These are phyloP conservation scores for Entelurus aequoreus DNA, from an alignment of 2,113 vertebrate species.

Conservation along the genomic window DNA sequence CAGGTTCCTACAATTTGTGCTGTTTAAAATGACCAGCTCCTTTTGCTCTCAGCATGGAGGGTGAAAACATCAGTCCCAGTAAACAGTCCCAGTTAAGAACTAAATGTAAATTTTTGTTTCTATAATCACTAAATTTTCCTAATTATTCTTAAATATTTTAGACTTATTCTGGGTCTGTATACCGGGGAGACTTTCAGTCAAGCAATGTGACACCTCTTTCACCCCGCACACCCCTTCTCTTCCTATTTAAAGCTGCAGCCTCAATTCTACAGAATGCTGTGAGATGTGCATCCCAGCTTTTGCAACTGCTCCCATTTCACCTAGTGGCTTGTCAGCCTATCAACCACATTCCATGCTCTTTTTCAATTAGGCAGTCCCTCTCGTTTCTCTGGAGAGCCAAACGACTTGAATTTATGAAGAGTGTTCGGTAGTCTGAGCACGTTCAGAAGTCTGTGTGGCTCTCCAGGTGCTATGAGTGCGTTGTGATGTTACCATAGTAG, in stretches of 20 bases:
- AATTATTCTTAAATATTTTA: conserved; percentile 1
- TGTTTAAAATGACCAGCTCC: conserved; percentile 51
- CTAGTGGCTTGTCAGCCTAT: conserved; percentile 63
- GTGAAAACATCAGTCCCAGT: conserved; percentile 68
- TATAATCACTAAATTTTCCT: conserved; percentile 22
- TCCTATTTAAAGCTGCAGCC: conserved; percentile 69
- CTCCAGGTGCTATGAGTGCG: conserved; percentile 65
- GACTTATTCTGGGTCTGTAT: conserved; percentile 66
- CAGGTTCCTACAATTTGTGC: conserved; percentile 65
- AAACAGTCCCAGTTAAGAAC: conserved; percentile 67
- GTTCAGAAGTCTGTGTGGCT: conserved; percentile 46
- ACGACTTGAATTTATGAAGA: conserved; percentile 25
- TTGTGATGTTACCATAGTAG: conserved; percentile 68
- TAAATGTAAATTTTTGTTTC: conserved; percentile 16
- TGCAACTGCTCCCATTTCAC: conserved; percentile 73
- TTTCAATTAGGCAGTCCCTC: conserved; percentile 32
- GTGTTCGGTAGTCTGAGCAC: conserved; percentile 18
- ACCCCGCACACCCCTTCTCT: conserved; percentile 52
- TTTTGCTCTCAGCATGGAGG: conserved; percentile 66
- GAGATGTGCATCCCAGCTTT: conserved; percentile 72
- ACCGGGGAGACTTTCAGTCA: conserved; percentile 61
- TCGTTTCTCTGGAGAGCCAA: conserved; percentile 62
- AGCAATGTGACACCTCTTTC: conserved; percentile 53
- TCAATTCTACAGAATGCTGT: conserved; percentile 77
- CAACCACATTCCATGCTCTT: conserved; percentile 68